phyloP scores from a whole-genome alignment of 2,888 invertebrate species.

The Aphelenchoides bicaudatus region DNA sequence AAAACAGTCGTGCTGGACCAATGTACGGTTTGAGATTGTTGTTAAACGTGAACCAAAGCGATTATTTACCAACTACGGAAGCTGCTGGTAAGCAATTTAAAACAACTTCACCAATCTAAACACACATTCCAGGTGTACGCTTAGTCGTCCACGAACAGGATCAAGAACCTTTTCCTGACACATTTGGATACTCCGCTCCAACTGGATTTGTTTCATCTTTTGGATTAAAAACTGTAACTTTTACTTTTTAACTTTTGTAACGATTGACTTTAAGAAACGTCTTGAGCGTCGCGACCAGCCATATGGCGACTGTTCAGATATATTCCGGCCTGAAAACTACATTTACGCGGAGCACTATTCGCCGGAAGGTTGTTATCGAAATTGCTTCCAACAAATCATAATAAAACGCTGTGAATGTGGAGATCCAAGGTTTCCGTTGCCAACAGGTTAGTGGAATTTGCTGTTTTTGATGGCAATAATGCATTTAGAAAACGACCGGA shows the following conservation, averaged over 20 bases:
- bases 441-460: no score
- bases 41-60: constrained; percentile 59
- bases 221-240: constrained; percentile 59
- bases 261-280: no score
- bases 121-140: no score
- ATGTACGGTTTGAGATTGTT: constrained; percentile 57
- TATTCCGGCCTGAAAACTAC: constrained; percentile 55
- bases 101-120: constrained; percentile 7
- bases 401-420: constrained; percentile 56
- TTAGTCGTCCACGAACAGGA: constrained; percentile 47
- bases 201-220: constrained; percentile 60
- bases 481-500: constrained; percentile 38
- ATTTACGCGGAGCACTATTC: constrained; percentile 60
- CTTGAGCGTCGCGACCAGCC: no score
- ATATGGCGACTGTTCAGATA: constrained; percentile 58
- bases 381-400: constrained; percentile 59
- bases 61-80: constrained; percentile 60
- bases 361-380: constrained; percentile 60
- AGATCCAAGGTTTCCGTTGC: constrained; percentile 60
- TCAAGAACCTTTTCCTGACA: constrained; percentile 59
- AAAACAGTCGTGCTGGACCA: constrained; percentile 55
- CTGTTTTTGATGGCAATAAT: no score
- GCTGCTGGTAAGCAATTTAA: constrained; percentile 54
- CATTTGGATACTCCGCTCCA: constrained; percentile 59
- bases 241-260: no score